Evolutionary conservation across 1,140 invertebrate species (phyloP).

Genomic region (Anadara kagoshimensis): DNA sequence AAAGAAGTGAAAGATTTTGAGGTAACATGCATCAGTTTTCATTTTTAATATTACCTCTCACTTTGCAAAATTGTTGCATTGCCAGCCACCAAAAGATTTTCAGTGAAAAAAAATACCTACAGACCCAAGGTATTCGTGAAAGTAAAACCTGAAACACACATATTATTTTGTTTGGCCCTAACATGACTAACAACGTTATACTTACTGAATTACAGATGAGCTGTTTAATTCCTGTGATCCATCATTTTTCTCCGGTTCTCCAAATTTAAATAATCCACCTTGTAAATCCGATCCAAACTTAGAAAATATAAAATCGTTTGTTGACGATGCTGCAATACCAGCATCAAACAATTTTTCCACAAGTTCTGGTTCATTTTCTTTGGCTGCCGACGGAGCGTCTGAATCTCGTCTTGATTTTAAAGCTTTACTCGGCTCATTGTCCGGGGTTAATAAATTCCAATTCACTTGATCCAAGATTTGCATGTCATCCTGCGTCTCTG

Average conservation of each 20-base stretch:
- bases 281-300: conserved; percentile 39
- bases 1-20: no score
- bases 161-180: no score
- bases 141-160: no score
- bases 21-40: no score
- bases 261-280: conserved; percentile 36
- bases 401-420: conserved; percentile 41
- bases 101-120: no score
- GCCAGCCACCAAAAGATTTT: no score
- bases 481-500: no score
- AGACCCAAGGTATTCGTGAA: no score
- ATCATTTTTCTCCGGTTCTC: background rate
- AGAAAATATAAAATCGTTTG: conserved; percentile 34
- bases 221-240: background rate
- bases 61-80: no score
- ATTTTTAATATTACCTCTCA: no score
- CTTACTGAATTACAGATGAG: conserved; percentile 3
- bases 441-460: background rate
- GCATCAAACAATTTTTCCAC: conserved; percentile 46
- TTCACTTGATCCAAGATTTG: no score
- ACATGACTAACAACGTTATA: background rate
- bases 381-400: conserved; percentile 47
- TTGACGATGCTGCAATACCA: conserved; percentile 22
- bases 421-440: conserved; percentile 42
- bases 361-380: conserved; percentile 36